Percentiles rank a stretch among this genome's conserved stretches.
Conservation (phyloP, 2,888 invertebrate species). For the Anoncus sp. region DNA sequence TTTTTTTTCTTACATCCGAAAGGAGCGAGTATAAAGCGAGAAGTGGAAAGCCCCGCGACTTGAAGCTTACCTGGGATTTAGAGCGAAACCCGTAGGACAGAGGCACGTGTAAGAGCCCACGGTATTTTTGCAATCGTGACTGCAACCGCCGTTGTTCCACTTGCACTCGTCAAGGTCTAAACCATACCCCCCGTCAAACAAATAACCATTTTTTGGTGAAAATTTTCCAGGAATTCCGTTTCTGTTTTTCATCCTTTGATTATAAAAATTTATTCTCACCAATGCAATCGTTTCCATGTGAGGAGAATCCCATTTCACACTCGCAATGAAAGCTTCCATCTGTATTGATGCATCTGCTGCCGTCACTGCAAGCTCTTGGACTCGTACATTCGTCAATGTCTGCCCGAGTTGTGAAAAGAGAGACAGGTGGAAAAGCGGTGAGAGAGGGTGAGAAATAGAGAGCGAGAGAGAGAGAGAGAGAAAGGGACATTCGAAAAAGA, state of each 20-base stretch:
- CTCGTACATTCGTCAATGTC: slow-evolving; percentile 80
- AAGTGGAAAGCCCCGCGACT: slow-evolving; percentile 16
- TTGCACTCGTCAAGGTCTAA: slow-evolving; percentile 82
- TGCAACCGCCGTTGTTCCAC: slow-evolving; percentile 79
- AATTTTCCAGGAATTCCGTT: slow-evolving; percentile 3
- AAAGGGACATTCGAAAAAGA: slow-evolving; percentile 16
- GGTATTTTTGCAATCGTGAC: slow-evolving; percentile 81
- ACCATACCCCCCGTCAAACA: slow-evolving; percentile 11
- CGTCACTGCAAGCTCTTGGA: slow-evolving; percentile 71
- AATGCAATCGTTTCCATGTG: slow-evolving; percentile 72
- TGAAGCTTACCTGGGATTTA: slow-evolving; percentile 72
- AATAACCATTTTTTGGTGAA: slow-evolving; percentile 16
- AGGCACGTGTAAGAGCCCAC: slow-evolving; percentile 79
- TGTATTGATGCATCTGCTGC: slow-evolving; percentile 77
- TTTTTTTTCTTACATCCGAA: slow-evolving; percentile 5
- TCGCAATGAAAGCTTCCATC: slow-evolving; percentile 78
- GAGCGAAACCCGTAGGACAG: slow-evolving; percentile 76
- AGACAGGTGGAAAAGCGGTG: background rate
- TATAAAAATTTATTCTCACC: slow-evolving; percentile 70
- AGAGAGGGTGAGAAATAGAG: background rate
- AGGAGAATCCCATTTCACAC: slow-evolving; percentile 76
- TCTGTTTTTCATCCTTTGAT: background rate
- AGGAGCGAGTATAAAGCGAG: slow-evolving; percentile 57
- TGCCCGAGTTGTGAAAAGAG: slow-evolving; percentile 53
- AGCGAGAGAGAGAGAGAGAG: slow-evolving; percentile 33